Percentiles rank a stretch among this genome's conserved stretches.
These are phyloP conservation scores for Plestiodon gilberti DNA, from an alignment of 2,113 vertebrate species.

Conservation along the genomic window DNA sequence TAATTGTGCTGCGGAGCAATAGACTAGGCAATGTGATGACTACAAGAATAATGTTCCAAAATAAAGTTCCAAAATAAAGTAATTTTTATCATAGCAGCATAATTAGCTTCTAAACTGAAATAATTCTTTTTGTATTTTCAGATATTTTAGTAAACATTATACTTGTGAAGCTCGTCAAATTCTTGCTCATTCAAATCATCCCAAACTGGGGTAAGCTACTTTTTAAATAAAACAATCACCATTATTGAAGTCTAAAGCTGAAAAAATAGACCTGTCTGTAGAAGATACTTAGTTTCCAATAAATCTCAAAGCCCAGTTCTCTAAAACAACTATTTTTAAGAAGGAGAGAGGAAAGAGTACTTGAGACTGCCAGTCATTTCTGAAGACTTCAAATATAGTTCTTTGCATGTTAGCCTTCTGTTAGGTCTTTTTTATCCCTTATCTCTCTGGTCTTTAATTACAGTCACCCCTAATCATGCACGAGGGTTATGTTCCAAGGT, in stretches of 20 bases:
- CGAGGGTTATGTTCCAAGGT: too few relatives aligned
- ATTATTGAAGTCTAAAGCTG: background rate
- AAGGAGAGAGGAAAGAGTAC: too few relatives aligned
- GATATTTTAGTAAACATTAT: conserved; percentile 95
- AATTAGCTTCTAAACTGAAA: background rate
- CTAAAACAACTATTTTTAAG: background rate
- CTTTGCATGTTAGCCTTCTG: background rate
- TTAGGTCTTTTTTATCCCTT: too few relatives aligned
- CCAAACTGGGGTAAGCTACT: conserved; percentile 88
- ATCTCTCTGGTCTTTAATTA: too few relatives aligned
- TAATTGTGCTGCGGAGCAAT: background rate
- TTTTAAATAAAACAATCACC: background rate
- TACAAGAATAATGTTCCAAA: background rate
- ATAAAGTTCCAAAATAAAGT: background rate
- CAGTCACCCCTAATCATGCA: too few relatives aligned
- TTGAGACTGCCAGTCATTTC: background rate
- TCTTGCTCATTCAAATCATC: conserved; percentile 91
- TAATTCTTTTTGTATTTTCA: conserved; percentile 55
- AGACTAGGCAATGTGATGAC: background rate
- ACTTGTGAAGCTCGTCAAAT: conserved; percentile 86
- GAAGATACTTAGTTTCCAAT: background rate
- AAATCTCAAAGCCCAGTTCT: background rate
- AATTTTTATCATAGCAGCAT: background rate
- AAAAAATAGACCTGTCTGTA: background rate
- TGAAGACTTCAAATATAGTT: background rate